phyloP scores from a whole-genome alignment of 2,797 vertebrate genomes.

The Tenualosa ilisha region DNA sequence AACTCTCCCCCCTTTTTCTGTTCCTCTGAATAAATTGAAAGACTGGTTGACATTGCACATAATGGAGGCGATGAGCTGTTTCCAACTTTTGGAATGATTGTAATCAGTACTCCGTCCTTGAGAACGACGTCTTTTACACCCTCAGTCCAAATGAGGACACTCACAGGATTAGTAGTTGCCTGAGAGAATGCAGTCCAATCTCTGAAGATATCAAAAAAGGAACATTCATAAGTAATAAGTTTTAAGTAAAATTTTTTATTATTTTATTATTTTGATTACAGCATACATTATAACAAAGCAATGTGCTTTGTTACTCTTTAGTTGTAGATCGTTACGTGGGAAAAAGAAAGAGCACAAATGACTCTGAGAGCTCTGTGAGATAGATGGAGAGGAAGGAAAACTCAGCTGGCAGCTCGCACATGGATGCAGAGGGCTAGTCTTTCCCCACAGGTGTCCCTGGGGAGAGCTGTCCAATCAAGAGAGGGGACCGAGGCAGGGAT shows the following conservation, averaged over 20 bases:
- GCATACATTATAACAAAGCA: neutral
- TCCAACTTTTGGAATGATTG: neutral
- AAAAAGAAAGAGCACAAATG: neutral
- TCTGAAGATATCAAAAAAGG: neutral
- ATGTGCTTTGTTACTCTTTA: neutral
- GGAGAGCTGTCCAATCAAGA: neutral
- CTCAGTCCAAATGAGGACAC: neutral
- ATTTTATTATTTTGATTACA: neutral
- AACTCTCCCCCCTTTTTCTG: neutral
- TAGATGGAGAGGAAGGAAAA: neutral
- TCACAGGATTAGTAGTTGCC: neutral
- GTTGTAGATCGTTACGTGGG: neutral
- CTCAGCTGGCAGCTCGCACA: neutral
- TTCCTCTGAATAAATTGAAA: neutral
- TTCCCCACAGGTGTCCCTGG: neutral
- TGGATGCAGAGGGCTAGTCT: neutral
- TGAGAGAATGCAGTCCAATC: neutral
- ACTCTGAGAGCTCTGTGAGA: neutral
- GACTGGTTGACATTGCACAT: neutral
- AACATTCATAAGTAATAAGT: neutral
- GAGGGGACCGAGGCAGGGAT: neutral
- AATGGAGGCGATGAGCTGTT: neutral
- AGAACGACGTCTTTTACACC: neutral
- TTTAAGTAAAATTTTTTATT: neutral
- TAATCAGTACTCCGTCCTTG: neutral